These are phyloP conservation scores for Andrena cerasifolii DNA, from an alignment of 1,140 invertebrate species.

Conservation along the genomic window DNA sequence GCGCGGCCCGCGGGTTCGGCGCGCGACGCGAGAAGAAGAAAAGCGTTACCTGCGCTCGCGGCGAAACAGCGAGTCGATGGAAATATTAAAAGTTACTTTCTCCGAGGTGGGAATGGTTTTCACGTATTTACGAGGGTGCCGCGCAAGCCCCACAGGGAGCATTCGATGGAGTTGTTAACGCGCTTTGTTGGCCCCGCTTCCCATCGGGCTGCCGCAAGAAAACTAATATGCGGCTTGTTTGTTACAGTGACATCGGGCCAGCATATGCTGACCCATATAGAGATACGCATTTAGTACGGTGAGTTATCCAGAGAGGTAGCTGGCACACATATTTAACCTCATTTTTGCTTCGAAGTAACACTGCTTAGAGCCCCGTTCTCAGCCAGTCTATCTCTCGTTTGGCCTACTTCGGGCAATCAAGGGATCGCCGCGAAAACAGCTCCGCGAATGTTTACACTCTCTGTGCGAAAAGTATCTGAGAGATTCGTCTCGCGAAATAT, in stretches of 20 bases:
- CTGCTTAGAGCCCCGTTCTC: conserved; percentile 21
- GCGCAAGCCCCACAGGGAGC: too few relatives aligned
- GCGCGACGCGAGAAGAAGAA: too few relatives aligned
- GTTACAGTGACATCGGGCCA: conserved; percentile 28
- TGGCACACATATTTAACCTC: conserved; percentile 50
- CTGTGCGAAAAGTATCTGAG: conserved; percentile 15
- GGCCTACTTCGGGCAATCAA: conserved; percentile 24
- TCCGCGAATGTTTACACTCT: conserved; percentile 24
- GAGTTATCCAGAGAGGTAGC: neutral
- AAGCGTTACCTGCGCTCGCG: too few relatives aligned
- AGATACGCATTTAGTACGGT: neutral
- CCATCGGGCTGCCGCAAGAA: neutral
- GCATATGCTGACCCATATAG: neutral
- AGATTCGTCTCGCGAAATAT: conserved; percentile 2
- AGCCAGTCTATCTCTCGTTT: conserved; percentile 18
- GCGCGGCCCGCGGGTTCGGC: too few relatives aligned
- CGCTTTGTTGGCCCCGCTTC: too few relatives aligned
- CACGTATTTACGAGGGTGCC: too few relatives aligned
- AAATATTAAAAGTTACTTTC: too few relatives aligned
- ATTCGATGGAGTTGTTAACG: neutral
- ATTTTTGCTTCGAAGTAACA: conserved; percentile 42
- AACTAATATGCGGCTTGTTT: conserved; percentile 17
- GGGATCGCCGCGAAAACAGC: conserved; percentile 20
- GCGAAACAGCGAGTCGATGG: too few relatives aligned
- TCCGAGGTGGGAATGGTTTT: too few relatives aligned